Base-by-base conservation (phyloP, 2,113 vertebrate species). In the Eptesicus fuscus region DNA sequence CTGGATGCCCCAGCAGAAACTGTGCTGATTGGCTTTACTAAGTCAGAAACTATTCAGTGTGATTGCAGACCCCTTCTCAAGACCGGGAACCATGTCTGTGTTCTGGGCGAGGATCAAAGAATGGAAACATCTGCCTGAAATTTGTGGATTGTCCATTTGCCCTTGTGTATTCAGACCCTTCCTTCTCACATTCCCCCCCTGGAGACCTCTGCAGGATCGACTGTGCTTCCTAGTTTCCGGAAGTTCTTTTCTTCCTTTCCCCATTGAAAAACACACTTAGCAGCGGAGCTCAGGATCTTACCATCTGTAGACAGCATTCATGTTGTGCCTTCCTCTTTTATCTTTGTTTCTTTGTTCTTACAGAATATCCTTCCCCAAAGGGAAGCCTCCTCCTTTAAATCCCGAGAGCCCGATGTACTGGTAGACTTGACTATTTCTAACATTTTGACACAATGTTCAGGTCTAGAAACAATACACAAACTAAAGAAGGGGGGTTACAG, bases 301-400 rank as follows among this genome's bases (percentile, higher is more conserved):
- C 23, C 49, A 42, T 83, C 53, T 76, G 83, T 20, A 63, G 28
- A 61, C 40, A 18, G 53, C 37, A 42, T 77, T 88, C 71, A 67
- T 77, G 77, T 85, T 25, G 8, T 49, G 28, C 22, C 30, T 67
- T 69, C 20, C 5, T 42, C 73, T 85, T 95, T 87, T 69, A 78
- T 53, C 70, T 94, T 78, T 63, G n/a, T 77, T 86, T 88, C 53
- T 90, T 83, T 80, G 7, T 88, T 90, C 61, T 80, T 22, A n/a
- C 9, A 17, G 18, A 47, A 17, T 77, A 40, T n/a, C 44, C 70
- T 90, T 95, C 44, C 77, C 44, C 70, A 16, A 37, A 4, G 23
- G 23, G 4, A n/a, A n/a, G n/a, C 89, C 32, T 13, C 12, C 37
- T 23, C 35, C 84, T 14, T 94, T 56, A 86, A 53, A 47, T 70